Conservation (phyloP, 2,888 invertebrate species). For the Encarsia formosa region DNA sequence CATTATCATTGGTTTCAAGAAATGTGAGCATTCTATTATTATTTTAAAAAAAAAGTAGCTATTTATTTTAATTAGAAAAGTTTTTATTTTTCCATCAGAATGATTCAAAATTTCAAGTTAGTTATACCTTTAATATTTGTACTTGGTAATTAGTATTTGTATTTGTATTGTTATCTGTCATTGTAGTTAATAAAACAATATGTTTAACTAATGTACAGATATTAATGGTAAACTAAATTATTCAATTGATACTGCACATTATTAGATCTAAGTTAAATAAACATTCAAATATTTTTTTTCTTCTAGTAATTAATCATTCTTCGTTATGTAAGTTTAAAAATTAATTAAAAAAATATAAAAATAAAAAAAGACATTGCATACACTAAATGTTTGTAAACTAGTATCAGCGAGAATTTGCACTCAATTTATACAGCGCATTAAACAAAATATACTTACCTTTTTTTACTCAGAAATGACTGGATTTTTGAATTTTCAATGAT, state of each 20-base stretch:
- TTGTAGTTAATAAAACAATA: constrained; percentile 20
- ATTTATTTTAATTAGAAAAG: constrained; percentile 17
- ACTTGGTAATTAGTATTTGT: constrained; percentile 22
- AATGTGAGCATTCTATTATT: constrained; percentile 25
- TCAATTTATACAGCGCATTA: constrained; percentile 28
- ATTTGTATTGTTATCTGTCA: constrained; percentile 18
- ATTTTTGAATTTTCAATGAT: constrained; percentile 13
- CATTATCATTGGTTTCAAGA: constrained; percentile 22
- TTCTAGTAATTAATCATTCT: constrained; percentile 22
- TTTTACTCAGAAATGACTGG: constrained; percentile 7
- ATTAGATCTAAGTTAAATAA: constrained; percentile 26
- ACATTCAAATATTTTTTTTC: constrained; percentile 24
- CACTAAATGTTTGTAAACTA: too few species aligned
- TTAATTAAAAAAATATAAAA: constrained; percentile 30
- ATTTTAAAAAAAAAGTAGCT: constrained; percentile 20
- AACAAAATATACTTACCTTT: constrained; percentile 31
- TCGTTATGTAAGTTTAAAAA: constrained; percentile 21
- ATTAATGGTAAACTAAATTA: constrained; percentile 17
- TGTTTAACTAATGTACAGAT: constrained; percentile 21
- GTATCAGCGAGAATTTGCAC: too few species aligned
- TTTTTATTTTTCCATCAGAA: constrained; percentile 13
- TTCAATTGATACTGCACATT: constrained; percentile 22
- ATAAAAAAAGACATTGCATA: constrained; percentile 37
- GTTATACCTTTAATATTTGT: constrained; percentile 23
- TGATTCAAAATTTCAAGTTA: constrained; percentile 13